Evolutionary conservation across 2,888 invertebrate genomes (phyloP), one percentile per base, ranked within the genome.

Genomic region (Chaetogeoica ovagalla): DNA sequence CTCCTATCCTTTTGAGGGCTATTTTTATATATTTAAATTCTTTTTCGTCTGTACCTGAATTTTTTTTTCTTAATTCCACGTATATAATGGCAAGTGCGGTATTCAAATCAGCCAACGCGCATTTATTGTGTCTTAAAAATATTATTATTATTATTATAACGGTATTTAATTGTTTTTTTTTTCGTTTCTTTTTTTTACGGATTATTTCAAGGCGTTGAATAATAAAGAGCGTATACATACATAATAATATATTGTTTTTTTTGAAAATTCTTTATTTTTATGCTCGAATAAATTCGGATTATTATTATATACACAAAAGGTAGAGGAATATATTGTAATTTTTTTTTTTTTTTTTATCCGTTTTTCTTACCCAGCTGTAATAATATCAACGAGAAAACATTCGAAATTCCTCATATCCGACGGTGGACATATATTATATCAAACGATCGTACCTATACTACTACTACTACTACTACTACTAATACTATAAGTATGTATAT

Each of bases 331-430:
- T 69, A 69, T 37, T 70, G 37, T 37, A 19, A 37, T 73, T 52
- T 52, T 59, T 23, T 30, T 2, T 30, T 30, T 30, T 30, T 30
- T 30, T 30, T 30, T n/a, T n/a, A n/a, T n/a, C n/a, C 30, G 30
- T 30, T 30, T 30, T 30, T 30, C 30, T 30, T 15, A 21, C 13
- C 59, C 11, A 43, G 60, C 23, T 3, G 43, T 43, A 11, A 30
- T 48, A 62, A 62, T 70, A 55, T 52, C 52, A 17, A 60, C 19
- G 52, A 37, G 62, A 55, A 71, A 71, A 79, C 65, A 63, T 63
- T 79, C 62, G 71, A 37, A 63, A 79, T 79, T 71, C 71, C 57
- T 79, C n/a, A n/a, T 15, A 30, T 15, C 15, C 55, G n/a, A 15
- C 23, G 63, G 71, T 30, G 55, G 55, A 79, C 69, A 65, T 37